Evolutionary conservation across 35 echinoderm and acorn worm species (phyloP).

Genomic region (Ophioderma brevispina): DNA sequence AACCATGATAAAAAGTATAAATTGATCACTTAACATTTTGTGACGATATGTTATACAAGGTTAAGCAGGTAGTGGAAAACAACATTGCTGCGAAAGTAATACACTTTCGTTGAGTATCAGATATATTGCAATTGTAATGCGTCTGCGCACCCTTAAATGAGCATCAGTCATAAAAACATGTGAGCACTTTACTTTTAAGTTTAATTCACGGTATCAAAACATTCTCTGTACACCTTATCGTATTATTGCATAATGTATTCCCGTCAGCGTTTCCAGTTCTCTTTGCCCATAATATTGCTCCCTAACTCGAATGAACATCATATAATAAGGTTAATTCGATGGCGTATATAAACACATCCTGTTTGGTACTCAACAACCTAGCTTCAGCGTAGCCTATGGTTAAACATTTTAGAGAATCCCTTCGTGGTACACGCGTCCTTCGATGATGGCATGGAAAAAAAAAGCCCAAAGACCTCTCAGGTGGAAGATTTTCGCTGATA

Average conservation of each 20-base stretch:
- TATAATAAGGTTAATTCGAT: background rate
- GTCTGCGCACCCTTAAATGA: too few relatives aligned
- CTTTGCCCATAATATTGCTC: background rate
- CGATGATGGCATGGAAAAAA: background rate
- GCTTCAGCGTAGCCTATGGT: background rate
- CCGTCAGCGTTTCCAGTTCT: background rate
- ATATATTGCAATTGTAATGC: too few relatives aligned
- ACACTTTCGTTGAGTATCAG: too few relatives aligned
- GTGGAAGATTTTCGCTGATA: background rate
- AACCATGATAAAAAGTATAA: too few relatives aligned
- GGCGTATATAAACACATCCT: background rate
- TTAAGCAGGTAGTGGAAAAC: too few relatives aligned
- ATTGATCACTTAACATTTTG: too few relatives aligned
- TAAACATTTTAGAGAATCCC: slow-evolving; percentile 14
- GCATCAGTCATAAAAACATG: too few relatives aligned
- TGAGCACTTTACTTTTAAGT: background rate
- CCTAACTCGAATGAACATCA: background rate
- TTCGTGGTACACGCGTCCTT: background rate
- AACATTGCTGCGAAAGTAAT: too few relatives aligned
- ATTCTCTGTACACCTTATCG: background rate
- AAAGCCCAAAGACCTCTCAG: background rate
- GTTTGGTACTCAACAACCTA: background rate
- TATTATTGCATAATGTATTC: background rate
- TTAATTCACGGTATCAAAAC: background rate
- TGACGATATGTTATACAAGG: too few relatives aligned